Percentiles rank a stretch among this genome's conserved stretches.
These are phyloP conservation scores for Agrenia bidenticulata DNA, from an alignment of 2,888 invertebrate species.

Conservation along the genomic window DNA sequence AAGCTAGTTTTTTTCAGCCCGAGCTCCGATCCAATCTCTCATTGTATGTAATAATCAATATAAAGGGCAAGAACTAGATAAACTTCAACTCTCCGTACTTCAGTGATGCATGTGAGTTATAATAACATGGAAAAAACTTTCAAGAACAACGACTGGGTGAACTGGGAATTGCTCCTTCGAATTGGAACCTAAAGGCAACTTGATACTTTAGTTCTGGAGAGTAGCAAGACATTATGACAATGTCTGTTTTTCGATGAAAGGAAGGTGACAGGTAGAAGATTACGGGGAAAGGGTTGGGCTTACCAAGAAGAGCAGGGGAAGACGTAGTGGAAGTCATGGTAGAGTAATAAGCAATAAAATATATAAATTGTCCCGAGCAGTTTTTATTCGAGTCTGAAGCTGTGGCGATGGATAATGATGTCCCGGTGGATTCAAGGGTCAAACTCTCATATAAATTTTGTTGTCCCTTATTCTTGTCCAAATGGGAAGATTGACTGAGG, in stretches of 20 bases:
- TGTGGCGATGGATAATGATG: constrained; percentile 49
- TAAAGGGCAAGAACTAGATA: too few species aligned
- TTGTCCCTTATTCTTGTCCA: constrained; percentile 30
- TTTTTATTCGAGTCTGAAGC: constrained; percentile 44
- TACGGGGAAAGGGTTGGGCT: background rate
- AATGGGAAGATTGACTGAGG: constrained; percentile 23
- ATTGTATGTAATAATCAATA: too few species aligned
- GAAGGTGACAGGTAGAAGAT: background rate
- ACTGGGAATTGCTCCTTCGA: background rate
- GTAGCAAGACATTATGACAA: too few species aligned
- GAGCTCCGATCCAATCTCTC: too few species aligned
- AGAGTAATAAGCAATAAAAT: constrained; percentile 48
- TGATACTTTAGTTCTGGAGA: too few species aligned
- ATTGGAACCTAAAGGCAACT: background rate
- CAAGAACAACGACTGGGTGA: background rate
- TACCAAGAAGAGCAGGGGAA: constrained; percentile 19
- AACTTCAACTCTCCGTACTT: too few species aligned
- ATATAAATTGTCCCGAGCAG: constrained; percentile 49
- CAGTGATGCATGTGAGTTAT: too few species aligned
- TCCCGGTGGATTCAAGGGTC: constrained; percentile 46
- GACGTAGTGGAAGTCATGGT: constrained; percentile 23
- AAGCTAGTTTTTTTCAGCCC: too few species aligned
- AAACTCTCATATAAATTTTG: constrained; percentile 27
- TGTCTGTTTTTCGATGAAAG: background rate
- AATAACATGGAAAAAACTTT: too few species aligned